A percentile compares a stretch with the other conserved stretches of the same genome.
Evolutionary conservation across 2,888 invertebrate genomes (phyloP).

Genomic region (Barypeithes pellucidus): DNA sequence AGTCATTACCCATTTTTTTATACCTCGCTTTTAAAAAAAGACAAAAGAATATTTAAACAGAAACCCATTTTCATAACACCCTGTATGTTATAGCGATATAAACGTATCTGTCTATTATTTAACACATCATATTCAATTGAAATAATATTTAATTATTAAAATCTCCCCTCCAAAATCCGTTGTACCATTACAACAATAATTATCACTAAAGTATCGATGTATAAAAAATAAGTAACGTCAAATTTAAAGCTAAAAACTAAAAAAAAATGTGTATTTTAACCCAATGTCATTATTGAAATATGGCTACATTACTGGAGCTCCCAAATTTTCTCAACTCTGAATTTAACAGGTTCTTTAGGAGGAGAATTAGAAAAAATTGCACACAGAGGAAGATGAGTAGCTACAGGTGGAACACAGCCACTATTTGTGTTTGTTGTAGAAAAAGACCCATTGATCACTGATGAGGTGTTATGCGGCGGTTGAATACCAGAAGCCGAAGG

Average conservation of each 20-base stretch:
- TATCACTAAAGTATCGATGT: too few relatives aligned
- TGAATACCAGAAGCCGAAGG: not conserved
- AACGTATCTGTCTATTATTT: too few relatives aligned
- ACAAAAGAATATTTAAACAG: too few relatives aligned
- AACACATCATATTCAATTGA: too few relatives aligned
- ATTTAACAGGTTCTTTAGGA: not conserved
- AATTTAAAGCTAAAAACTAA: not conserved
- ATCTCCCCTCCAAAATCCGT: too few relatives aligned
- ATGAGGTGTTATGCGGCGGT: not conserved
- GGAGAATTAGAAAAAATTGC: not conserved
- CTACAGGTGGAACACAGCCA: not conserved
- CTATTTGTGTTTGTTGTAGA: not conserved
- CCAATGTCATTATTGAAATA: too few relatives aligned
- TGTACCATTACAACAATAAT: too few relatives aligned
- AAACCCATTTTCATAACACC: too few relatives aligned
- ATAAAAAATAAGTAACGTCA: not conserved
- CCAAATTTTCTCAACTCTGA: slow-evolving; percentile 32
- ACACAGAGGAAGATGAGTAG: slow-evolving; percentile 4
- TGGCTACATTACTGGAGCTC: slow-evolving; percentile 12
- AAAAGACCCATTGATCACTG: not conserved
- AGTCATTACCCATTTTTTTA: too few relatives aligned
- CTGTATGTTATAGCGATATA: too few relatives aligned
- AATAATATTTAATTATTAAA: too few relatives aligned
- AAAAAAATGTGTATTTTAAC: not conserved
- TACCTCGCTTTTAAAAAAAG: too few relatives aligned